A percentile compares a stretch with the other conserved stretches of the same genome.
phyloP scores from a whole-genome alignment of 2,113 vertebrate species.

The Corythaixoides concolor region DNA sequence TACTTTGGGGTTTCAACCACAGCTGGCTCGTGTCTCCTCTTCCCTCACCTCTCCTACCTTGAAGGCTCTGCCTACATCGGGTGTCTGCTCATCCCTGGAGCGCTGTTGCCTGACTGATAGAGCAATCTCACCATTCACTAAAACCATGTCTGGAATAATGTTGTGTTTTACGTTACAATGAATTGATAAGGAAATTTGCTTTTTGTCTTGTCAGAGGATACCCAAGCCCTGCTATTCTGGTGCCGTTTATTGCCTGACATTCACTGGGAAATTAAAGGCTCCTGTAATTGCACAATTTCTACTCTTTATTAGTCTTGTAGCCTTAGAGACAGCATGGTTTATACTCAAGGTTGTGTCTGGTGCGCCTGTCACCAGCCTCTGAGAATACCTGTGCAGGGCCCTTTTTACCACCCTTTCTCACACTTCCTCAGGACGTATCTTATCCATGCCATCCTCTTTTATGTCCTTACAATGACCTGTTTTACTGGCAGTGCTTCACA shows the following conservation, averaged over 20 bases:
- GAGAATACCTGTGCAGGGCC: not conserved
- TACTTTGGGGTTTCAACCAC: not conserved
- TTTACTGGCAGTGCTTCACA: not conserved
- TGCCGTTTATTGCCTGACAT: not conserved
- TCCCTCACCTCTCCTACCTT: not conserved
- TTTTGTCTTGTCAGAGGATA: not conserved
- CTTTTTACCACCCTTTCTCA: not conserved
- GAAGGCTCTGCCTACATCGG: fast-evolving
- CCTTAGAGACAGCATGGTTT: not conserved
- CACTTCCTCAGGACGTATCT: not conserved
- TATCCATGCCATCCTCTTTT: not conserved
- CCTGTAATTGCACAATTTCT: not conserved
- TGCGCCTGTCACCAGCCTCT: not conserved
- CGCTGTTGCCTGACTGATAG: not conserved
- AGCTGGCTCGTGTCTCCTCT: not conserved
- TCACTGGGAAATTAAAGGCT: conserved; percentile 5
- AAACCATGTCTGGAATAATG: not conserved
- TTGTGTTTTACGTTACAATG: not conserved
- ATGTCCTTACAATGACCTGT: not conserved
- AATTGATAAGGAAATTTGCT: not conserved
- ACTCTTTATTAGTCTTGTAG: not conserved
- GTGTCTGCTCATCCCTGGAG: not conserved
- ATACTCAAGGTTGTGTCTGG: not conserved
- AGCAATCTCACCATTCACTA: not conserved
- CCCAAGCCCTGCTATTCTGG: not conserved